These are phyloP conservation scores for Tupaia tana DNA, from an alignment of 2,113 vertebrate species.

Conservation along the genomic window DNA sequence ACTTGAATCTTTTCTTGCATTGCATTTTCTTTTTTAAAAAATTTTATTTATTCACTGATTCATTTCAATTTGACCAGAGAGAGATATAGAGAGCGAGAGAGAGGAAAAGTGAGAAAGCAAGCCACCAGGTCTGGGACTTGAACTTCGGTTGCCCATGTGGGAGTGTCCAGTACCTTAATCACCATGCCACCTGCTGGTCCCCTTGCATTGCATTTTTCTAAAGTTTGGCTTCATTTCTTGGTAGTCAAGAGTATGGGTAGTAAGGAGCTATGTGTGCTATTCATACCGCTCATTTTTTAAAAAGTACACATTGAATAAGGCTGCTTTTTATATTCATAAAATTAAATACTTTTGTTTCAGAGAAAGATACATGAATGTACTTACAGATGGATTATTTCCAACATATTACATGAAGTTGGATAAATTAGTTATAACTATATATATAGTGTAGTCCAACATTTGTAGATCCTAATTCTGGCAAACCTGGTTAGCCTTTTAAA, in stretches of 20 bases:
- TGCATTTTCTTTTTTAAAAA: no score
- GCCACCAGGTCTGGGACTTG: no score
- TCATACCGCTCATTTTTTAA: conserved; percentile 56
- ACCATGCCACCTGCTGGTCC: no score
- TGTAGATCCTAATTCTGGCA: not conserved
- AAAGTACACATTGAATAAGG: conserved; percentile 46
- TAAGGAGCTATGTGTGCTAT: conserved; percentile 13
- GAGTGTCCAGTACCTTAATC: no score
- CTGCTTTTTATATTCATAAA: conserved; percentile 63
- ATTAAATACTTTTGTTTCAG: conserved; percentile 58
- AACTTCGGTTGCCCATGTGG: no score
- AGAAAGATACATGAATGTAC: conserved; percentile 46
- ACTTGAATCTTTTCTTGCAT: conserved; percentile 86
- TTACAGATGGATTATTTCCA: conserved; percentile 10
- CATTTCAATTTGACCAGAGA: no score
- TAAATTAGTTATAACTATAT: conserved; percentile 19
- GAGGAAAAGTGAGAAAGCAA: no score
- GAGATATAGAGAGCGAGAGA: no score
- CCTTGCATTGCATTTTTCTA: conserved; percentile 86
- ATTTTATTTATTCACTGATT: no score
- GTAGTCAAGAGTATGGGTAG: conserved; percentile 51
- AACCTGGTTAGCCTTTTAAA: conserved; percentile 41
- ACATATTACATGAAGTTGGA: not conserved
- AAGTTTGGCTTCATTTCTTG: conserved; percentile 81
- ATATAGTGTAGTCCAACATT: not conserved